Percentiles rank a stretch among this genome's conserved stretches.
phyloP scores from a whole-genome alignment of 2,797 vertebrate species.

The Tangara arthus region DNA sequence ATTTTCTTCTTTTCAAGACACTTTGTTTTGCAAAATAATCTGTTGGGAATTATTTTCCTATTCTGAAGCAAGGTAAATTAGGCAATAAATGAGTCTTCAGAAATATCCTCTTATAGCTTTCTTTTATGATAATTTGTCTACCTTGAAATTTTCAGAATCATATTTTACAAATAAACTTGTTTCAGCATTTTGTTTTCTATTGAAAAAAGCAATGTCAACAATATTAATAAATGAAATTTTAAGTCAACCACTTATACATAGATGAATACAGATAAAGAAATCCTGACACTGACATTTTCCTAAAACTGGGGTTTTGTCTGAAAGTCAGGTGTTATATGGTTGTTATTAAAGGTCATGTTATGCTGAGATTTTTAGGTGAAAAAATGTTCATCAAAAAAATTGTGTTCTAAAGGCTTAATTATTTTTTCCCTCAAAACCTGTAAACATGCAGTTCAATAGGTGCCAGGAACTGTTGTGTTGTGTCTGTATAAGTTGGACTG shows the following conservation, averaged over 20 bases:
- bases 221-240: not conserved
- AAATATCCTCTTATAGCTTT: not conserved
- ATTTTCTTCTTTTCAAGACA: conserved; percentile 20
- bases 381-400: not conserved
- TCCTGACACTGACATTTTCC: not conserved
- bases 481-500: too few species aligned
- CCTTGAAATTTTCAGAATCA: not conserved
- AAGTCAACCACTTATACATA: not conserved
- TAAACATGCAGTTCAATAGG: not conserved
- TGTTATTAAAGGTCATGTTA: not conserved
- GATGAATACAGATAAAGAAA: not conserved
- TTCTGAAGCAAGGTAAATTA: not conserved
- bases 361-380: not conserved
- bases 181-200: not conserved
- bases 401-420: not conserved
- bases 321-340: not conserved
- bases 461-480: not conserved
- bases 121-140: not conserved
- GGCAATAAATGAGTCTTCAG: not conserved
- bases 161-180: not conserved
- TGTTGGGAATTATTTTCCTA: not conserved
- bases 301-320: not conserved
- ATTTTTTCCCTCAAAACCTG: not conserved
- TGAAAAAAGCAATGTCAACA: not conserved
- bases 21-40: not conserved